Evolutionary conservation across 2,888 invertebrate genomes (phyloP), one percentile per base, ranked within the genome.

Genomic region (Listrodromus nycthemerus): DNA sequence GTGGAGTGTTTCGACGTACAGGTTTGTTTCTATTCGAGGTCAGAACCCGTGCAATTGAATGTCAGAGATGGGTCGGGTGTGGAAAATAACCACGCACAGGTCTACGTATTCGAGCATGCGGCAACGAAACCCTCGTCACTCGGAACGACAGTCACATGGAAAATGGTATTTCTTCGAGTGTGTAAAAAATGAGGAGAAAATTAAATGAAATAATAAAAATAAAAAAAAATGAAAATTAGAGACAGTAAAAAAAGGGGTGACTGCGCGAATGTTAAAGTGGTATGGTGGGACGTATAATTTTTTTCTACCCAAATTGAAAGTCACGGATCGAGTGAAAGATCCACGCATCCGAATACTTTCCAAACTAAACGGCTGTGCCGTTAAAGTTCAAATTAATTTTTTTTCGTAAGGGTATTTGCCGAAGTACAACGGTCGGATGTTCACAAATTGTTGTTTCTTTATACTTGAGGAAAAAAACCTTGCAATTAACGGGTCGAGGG

Each of bases 51-150:
- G 48, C 67, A 67, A n/a, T 67, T 45, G 27, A 67, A 48, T 48
- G 48, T 37, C 37, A 48, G 27, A 8, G 19, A 48, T 16, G 19
- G 48, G 5, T 67, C 27, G 16, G 27, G 27, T 2, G 16, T 48
- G n/a, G 27, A 48, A 33, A 37, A 8, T 8, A 37, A 2, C 33
- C 33, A 33, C 37, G 37, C 37, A 37, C 37, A 37, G 37, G 37
- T 10, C 37, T 37, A 5, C 2, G 37, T 10, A 5, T 10, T 37
- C 10, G 10, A 37, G 21, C 73, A 27, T 69, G 76, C 70, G 30
- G 67, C 37, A 73, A 33, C 67, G 41, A 73, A 67, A 82, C 52
- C 52, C 52, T 78, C 73, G 76, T 82, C 45, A 71, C 71, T 71
- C 48, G 55, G 13, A 48, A 19, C 65, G 37, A 30, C 73, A 24